These are phyloP conservation scores for Clinocottus analis DNA, from an alignment of 2,113 vertebrate genomes.

Conservation along the genomic window DNA sequence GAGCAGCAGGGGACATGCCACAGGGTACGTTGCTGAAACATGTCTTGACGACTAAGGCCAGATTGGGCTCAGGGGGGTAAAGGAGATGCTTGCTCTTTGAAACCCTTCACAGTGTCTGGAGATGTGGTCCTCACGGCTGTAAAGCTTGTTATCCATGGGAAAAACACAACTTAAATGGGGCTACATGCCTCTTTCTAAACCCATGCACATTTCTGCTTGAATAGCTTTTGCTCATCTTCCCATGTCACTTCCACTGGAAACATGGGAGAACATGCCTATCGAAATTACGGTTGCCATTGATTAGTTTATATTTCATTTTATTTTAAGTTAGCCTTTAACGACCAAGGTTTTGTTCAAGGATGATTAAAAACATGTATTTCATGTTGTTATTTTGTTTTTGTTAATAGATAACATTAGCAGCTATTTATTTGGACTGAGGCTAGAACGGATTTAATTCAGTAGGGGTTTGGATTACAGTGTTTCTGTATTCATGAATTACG, in stretches of 20 bases:
- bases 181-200: slow-evolving; percentile 44
- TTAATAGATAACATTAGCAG: slow-evolving; percentile 14
- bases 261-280: slow-evolving; percentile 7
- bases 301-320: not conserved
- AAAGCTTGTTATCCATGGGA: slow-evolving; percentile 70
- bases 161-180: slow-evolving; percentile 51
- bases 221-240: slow-evolving; percentile 33
- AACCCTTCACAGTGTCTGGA: slow-evolving; percentile 67
- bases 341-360: slow-evolving; percentile 4
- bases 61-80: slow-evolving; percentile 64
- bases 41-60: slow-evolving; percentile 69
- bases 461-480: slow-evolving; percentile 15
- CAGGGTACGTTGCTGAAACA: slow-evolving; percentile 62
- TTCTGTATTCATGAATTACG: slow-evolving; percentile 31
- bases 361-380: not conserved
- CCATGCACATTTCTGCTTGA: slow-evolving; percentile 57
- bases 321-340: not conserved
- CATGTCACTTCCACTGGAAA: slow-evolving; percentile 39
- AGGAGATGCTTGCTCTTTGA: slow-evolving; percentile 69
- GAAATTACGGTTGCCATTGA: not conserved
- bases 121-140: slow-evolving; percentile 61
- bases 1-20: slow-evolving; percentile 60
- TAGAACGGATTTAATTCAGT: slow-evolving; percentile 19
- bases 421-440: slow-evolving; percentile 19
- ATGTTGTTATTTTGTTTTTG: not conserved